Evolutionary conservation across 1,140 invertebrate species (phyloP), one percentile per base, ranked within the genome.

Genomic region (Drosophila virilis): DNA sequence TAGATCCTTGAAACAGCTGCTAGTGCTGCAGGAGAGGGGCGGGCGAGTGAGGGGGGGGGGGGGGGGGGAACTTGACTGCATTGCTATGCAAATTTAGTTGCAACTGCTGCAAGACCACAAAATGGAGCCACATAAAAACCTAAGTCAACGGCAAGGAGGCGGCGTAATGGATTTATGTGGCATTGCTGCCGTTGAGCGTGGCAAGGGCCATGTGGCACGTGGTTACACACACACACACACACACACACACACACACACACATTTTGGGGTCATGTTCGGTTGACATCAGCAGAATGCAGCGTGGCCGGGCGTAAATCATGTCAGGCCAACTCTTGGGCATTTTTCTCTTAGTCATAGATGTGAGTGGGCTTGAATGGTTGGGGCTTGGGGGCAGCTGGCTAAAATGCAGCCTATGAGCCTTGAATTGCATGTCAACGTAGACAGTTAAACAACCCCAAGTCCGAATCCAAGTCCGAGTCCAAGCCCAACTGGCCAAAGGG

Each of bases 261-360:
- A 64, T 52, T 73, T 73, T 73, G 55, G 70, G 69, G 70, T 73
- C 64, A 73, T 73, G 70, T 73, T 67, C 54, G 17, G 46, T 73
- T 59, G 70, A 73, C 70, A 73, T 59, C 70, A 54, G 55, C 54
- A 46, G 64, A 54, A 71, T 64, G 46, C n/a, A 35, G 40, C 32
- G 22, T 50, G 22, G 22, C 22, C 46, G 38, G 28, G 54, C 61
- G 69, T 66, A 66, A 72, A 72, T 72, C 69, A 72, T 72, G 69
- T 66, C 61, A 40, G 22, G 42, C 15, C 37, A 50, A 32, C 43
- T 42, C 8, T 57, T 54, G 15, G 48, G 22, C 40, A 17, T 37
- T 22, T 52, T 40, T 13, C 55, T 35, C 35, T 32, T 58, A 42
- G 51, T 54, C 51, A 37, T 37, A 51, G 28, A 3, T 7, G 5